Percentiles rank a stretch among this genome's conserved stretches.
Evolutionary conservation across 2,888 invertebrate genomes (phyloP).

Genomic region (Eupelmus urozonus): DNA sequence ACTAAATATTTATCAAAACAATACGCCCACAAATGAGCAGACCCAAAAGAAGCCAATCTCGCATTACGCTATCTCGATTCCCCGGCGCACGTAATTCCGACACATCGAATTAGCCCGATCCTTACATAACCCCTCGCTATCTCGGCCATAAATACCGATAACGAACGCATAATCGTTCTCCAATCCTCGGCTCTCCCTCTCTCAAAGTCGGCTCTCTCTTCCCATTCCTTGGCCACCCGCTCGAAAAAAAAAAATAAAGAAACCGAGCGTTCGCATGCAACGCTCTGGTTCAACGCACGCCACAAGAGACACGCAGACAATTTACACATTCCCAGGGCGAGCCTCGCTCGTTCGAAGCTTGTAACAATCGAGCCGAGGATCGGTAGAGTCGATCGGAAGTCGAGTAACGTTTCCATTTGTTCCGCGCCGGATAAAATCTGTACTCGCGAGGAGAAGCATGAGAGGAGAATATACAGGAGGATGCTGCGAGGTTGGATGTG

Average conservation of each 20-base stretch:
- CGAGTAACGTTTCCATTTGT: conserved; percentile 57
- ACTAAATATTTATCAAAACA: too few species aligned
- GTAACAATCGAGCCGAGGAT: conserved; percentile 24
- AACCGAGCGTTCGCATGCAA: conserved; percentile 16
- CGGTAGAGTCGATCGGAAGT: conserved; percentile 61
- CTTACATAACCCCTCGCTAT: conserved; percentile 1
- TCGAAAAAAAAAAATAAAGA: neutral
- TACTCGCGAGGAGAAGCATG: neutral
- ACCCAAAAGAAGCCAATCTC: too few species aligned
- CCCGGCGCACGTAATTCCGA: neutral
- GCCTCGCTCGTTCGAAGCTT: neutral
- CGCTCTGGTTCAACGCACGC: conserved; percentile 23
- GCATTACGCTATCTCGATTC: too few species aligned
- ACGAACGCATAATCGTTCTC: conserved; percentile 21
- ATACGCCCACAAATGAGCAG: too few species aligned
- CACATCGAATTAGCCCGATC: neutral
- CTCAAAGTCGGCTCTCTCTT: conserved; percentile 5
- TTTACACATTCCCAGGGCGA: conserved; percentile 3
- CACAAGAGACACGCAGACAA: neutral
- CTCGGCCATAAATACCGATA: conserved; percentile 40
- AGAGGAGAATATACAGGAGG: neutral
- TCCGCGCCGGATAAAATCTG: conserved; percentile 57
- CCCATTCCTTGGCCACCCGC: too few species aligned
- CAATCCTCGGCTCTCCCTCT: neutral
- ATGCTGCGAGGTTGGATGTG: neutral